These are phyloP conservation scores for Phyllotreta cruciferae DNA, from an alignment of 2,888 invertebrate species.

Conservation along the genomic window DNA sequence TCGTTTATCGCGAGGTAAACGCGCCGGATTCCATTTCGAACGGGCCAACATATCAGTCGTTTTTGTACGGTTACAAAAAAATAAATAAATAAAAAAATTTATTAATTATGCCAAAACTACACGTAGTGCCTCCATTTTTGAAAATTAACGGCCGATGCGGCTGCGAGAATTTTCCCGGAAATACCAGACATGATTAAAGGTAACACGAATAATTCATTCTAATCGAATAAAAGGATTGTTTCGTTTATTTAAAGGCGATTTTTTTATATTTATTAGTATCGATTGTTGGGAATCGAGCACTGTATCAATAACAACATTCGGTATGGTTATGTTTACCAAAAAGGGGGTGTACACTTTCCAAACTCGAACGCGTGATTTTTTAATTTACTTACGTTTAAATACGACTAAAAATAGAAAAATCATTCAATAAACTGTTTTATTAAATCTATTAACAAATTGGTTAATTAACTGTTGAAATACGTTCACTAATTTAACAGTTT, in stretches of 20 bases:
- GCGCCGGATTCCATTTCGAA: conserved; percentile 47
- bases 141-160: conserved; percentile 15
- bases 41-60: conserved; percentile 51
- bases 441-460: too few species aligned
- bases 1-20: conserved; percentile 50
- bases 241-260: neutral
- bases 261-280: too few species aligned
- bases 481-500: neutral
- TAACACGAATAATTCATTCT: conserved; percentile 26
- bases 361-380: conserved; percentile 5
- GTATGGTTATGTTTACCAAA: conserved; percentile 10
- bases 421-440: too few species aligned
- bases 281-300: too few species aligned
- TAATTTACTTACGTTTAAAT: too few species aligned
- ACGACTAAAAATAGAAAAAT: too few species aligned
- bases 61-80: conserved; percentile 40
- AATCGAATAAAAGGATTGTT: neutral
- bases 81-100: conserved; percentile 18
- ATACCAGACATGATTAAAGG: conserved; percentile 37
- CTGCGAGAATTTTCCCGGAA: conserved; percentile 27
- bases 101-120: conserved; percentile 45
- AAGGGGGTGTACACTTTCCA: conserved; percentile 14
- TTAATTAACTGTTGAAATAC: too few species aligned
- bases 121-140: conserved; percentile 49
- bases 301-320: too few species aligned